These are phyloP conservation scores for Brachyopa scutellaris DNA, from an alignment of 2,888 invertebrate genomes.

Conservation along the genomic window DNA sequence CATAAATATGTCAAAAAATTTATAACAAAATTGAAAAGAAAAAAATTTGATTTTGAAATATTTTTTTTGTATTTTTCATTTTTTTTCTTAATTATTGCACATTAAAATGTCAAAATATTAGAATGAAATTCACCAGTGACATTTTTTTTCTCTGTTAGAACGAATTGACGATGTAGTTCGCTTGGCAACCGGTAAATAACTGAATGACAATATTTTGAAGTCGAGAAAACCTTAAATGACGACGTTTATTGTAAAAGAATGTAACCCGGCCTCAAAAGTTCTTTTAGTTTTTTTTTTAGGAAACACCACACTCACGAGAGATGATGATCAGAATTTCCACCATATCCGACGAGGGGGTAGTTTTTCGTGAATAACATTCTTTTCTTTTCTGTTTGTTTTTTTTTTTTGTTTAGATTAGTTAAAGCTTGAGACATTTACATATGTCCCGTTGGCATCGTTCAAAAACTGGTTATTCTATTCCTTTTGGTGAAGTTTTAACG, in stretches of 20 bases:
- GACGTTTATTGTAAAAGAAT: constrained; percentile 21
- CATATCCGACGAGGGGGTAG: constrained; percentile 15
- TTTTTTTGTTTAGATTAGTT: neutral
- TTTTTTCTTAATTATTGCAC: constrained; percentile 38
- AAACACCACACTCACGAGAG: constrained; percentile 39
- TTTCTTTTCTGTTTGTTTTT: neutral
- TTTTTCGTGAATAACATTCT: neutral
- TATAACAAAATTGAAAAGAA: constrained; percentile 21
- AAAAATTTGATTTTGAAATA: neutral
- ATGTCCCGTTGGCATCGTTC: constrained; percentile 4
- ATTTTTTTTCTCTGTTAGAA: constrained; percentile 10
- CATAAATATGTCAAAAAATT: constrained; percentile 54
- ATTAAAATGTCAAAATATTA: constrained; percentile 2
- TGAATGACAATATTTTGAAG: constrained; percentile 62
- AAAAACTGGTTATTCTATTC: constrained; percentile 16
- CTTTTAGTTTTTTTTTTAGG: neutral
- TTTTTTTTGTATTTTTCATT: neutral
- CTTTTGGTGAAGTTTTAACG: constrained; percentile 17
- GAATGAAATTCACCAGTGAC: neutral
- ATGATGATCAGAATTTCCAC: constrained; percentile 25
- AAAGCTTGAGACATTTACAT: constrained; percentile 46
- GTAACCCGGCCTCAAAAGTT: constrained; percentile 27
- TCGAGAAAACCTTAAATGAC: constrained; percentile 39
- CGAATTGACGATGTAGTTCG: constrained; percentile 38
- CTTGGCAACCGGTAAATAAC: constrained; percentile 70